phyloP scores from a whole-genome alignment of 2,888 invertebrate species.

The Xanthostigma xanthostigma region DNA sequence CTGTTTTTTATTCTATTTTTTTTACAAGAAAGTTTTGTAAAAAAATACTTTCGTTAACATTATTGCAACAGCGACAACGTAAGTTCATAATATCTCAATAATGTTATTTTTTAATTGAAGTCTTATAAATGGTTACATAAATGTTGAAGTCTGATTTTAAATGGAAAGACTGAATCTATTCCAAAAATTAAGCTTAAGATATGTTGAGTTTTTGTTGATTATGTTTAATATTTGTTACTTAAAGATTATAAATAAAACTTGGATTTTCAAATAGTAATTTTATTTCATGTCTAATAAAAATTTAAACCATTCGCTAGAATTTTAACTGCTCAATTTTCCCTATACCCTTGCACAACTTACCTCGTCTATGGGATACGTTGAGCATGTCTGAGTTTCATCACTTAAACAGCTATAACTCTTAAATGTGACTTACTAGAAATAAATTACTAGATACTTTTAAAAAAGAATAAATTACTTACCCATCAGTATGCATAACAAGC shows the following conservation, averaged over 20 bases:
- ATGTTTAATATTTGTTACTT: no score
- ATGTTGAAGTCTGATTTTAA: conserved; percentile 10
- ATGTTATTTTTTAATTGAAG: background rate
- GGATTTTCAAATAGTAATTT: no score
- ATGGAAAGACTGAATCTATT: conserved; percentile 6
- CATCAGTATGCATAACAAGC: no score
- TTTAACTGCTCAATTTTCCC: conserved; percentile 1
- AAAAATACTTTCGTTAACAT: no score
- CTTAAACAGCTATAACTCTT: no score
- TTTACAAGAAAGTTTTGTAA: no score
- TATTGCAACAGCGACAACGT: no score
- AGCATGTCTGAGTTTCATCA: background rate
- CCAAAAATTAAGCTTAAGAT: background rate
- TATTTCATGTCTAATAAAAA: background rate
- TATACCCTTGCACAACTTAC: conserved; percentile 3
- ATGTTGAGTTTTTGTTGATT: background rate
- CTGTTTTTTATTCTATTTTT: no score
- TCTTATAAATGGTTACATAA: background rate
- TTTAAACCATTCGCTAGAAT: background rate
- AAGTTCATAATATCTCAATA: background rate
- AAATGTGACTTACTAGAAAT: no score
- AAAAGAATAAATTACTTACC: no score
- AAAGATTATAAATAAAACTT: no score
- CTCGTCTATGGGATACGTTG: background rate
- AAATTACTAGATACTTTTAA: no score